Conservation (phyloP, 2,113 vertebrate genomes). For the Hippocampus comes region DNA sequence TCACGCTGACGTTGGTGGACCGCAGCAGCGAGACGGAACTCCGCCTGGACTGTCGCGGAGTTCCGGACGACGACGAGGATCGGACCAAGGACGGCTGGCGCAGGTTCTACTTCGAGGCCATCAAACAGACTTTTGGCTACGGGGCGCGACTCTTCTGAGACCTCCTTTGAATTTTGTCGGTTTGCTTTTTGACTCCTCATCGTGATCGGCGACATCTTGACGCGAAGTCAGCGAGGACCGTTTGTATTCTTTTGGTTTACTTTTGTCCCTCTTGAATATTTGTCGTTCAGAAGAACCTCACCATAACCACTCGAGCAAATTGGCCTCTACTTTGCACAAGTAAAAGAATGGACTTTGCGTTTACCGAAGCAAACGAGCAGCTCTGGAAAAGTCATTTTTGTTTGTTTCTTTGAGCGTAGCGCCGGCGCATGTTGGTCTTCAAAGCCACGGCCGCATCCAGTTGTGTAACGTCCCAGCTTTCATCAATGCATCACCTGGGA, state of each 20-base stretch:
- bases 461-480: background rate
- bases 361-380: conserved; percentile 20
- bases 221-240: conserved; percentile 5
- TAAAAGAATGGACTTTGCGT: conserved; percentile 25
- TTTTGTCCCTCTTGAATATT: conserved; percentile 22
- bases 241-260: conserved; percentile 36
- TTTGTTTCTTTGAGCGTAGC: conserved; percentile 47
- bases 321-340: conserved; percentile 31
- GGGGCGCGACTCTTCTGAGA: conserved; percentile 84
- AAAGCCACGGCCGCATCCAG: background rate
- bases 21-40: conserved; percentile 87
- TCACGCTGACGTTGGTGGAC: conserved; percentile 82
- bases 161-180: background rate
- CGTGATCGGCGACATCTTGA: background rate
- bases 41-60: conserved; percentile 83
- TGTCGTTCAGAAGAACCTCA: conserved; percentile 13
- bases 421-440: conserved; percentile 51
- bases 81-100: conserved; percentile 91
- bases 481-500: background rate
- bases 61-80: conserved; percentile 89
- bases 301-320: conserved; percentile 36
- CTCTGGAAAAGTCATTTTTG: conserved; percentile 21
- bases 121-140: conserved; percentile 97
- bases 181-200: conserved; percentile 16
- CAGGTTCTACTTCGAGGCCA: conserved; percentile 93